A percentile compares a stretch with the other conserved stretches of the same genome.
Conservation (phyloP, 2,113 vertebrate species). For the Dasyurus viverrinus region DNA sequence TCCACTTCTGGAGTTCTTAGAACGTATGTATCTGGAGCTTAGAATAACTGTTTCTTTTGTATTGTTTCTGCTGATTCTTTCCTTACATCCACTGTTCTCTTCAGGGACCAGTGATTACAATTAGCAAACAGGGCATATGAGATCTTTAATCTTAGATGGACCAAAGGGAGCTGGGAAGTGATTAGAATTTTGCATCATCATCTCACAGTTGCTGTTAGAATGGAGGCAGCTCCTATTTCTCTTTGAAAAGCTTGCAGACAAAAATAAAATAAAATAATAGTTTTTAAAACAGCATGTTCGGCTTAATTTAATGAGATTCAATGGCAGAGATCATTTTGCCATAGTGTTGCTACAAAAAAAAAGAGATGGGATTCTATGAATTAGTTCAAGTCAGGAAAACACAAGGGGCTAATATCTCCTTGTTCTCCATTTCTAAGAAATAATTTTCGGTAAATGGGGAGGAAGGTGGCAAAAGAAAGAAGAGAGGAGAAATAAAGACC, state of each 20-base stretch:
- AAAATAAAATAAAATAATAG: conserved; percentile 69
- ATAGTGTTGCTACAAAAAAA: conserved; percentile 70
- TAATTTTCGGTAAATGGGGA: conserved; percentile 65
- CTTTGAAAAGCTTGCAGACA: conserved; percentile 78
- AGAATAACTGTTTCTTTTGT: conserved; percentile 69
- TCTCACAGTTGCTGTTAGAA: conserved; percentile 73
- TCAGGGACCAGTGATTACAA: conserved; percentile 63
- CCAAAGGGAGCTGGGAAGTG: conserved; percentile 74
- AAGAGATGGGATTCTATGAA: conserved; percentile 65
- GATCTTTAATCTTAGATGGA: conserved; percentile 70
- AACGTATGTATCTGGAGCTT: conserved; percentile 64
- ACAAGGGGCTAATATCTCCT: conserved; percentile 78
- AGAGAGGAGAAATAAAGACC: neutral
- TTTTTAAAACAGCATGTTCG: conserved; percentile 76
- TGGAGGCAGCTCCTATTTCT: conserved; percentile 74
- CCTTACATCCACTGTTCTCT: conserved; percentile 74
- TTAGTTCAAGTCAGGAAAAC: conserved; percentile 69
- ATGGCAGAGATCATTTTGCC: conserved; percentile 77
- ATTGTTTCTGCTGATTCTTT: conserved; percentile 67
- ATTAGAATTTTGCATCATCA: conserved; percentile 75
- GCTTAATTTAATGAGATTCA: conserved; percentile 81
- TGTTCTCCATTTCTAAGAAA: conserved; percentile 64
- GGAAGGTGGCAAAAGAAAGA: neutral
- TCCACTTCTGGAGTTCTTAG: neutral
- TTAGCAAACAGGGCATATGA: conserved; percentile 71